Percentiles rank a stretch among this genome's conserved stretches.
These are phyloP conservation scores for Centropus unirufus DNA, from an alignment of 2,113 vertebrate species.

Conservation along the genomic window DNA sequence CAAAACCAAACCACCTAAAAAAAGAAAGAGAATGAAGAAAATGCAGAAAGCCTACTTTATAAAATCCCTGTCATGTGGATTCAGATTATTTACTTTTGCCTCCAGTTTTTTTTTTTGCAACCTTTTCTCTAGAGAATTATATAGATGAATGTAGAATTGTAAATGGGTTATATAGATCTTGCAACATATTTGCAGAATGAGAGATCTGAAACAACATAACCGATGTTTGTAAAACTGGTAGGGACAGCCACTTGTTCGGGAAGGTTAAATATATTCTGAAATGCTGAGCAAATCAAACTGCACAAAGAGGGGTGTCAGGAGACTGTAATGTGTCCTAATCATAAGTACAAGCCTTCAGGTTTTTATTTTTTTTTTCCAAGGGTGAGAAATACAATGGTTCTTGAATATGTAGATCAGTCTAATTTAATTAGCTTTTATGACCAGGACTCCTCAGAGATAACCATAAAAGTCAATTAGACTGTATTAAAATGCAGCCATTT, in stretches of 20 bases:
- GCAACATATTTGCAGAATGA: constrained; percentile 32
- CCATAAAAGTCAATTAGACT: constrained; percentile 72
- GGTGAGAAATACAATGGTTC: constrained; percentile 43
- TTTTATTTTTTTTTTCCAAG: neutral
- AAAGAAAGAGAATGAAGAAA: neutral
- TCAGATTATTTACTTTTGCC: neutral
- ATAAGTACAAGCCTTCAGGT: neutral
- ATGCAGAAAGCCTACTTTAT: neutral
- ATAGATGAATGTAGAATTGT: neutral
- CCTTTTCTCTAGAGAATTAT: neutral
- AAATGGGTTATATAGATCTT: neutral
- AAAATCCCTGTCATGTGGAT: neutral
- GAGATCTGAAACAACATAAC: neutral
- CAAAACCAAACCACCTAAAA: neutral
- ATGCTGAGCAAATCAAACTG: neutral
- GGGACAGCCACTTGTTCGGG: neutral
- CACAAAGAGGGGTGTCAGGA: neutral
- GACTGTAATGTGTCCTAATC: neutral
- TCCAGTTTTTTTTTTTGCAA: neutral
- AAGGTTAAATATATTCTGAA: constrained; percentile 2
- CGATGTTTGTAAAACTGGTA: neutral
- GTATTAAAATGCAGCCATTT: constrained; percentile 73
- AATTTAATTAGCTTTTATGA: constrained; percentile 82
- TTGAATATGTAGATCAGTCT: constrained; percentile 77
- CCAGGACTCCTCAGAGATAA: constrained; percentile 73